phyloP scores from a whole-genome alignment of 2,888 invertebrate genomes.

The Thecocarcelia acutangulata region DNA sequence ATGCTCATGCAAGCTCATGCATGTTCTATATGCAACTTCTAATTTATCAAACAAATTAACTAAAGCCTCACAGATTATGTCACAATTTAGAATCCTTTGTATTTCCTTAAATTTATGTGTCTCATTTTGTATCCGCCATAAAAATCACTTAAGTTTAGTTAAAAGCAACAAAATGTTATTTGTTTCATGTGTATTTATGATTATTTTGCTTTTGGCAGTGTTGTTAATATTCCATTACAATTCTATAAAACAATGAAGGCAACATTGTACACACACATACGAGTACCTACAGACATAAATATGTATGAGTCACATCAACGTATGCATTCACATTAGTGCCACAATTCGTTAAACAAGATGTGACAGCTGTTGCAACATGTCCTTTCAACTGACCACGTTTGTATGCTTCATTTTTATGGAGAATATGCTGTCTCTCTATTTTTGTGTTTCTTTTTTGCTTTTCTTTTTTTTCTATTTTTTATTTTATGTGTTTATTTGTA shows the following conservation, averaged over 20 bases:
- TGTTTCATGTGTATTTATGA: slow-evolving; percentile 48
- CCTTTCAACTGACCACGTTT: slow-evolving; percentile 69
- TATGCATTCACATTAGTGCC: slow-evolving; percentile 57
- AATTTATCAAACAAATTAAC: not conserved
- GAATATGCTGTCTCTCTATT: slow-evolving; percentile 30
- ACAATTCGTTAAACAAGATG: slow-evolving; percentile 70
- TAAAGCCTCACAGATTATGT: slow-evolving; percentile 21
- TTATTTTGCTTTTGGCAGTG: slow-evolving; percentile 49
- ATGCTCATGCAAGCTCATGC: not conserved
- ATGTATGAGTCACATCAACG: slow-evolving; percentile 29
- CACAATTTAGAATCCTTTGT: slow-evolving; percentile 1
- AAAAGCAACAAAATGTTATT: slow-evolving; percentile 26
- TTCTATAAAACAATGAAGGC: not conserved
- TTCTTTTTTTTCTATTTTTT: slow-evolving; percentile 18
- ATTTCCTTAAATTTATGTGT: not conserved
- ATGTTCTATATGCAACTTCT: not conserved
- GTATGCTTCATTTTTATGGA: slow-evolving; percentile 62
- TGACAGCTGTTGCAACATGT: slow-evolving; percentile 70
- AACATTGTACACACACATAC: not conserved
- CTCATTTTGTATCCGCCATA: slow-evolving; percentile 38
- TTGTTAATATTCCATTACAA: slow-evolving; percentile 64
- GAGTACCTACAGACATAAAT: too few relatives aligned
- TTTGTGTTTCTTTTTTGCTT: not conserved
- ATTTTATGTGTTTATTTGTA: slow-evolving; percentile 59
- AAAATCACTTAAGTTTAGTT: slow-evolving; percentile 37